A percentile compares a stretch with the other conserved stretches of the same genome.
phyloP scores from a whole-genome alignment of 2,797 vertebrate genomes.

The Poliocrania exsul region DNA sequence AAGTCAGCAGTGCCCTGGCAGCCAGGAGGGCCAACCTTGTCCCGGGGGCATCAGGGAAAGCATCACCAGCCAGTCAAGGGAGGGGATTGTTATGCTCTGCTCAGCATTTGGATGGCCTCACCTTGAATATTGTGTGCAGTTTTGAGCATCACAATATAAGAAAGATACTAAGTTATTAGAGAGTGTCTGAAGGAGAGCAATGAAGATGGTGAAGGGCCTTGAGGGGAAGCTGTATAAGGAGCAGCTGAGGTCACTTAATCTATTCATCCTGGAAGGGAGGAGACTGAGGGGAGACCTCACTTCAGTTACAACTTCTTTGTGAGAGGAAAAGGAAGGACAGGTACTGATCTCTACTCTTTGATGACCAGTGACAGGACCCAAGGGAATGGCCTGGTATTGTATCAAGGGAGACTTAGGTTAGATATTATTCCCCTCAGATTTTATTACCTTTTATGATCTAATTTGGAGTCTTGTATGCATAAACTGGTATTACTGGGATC shows the following conservation, averaged over 20 bases:
- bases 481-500: not conserved
- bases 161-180: not conserved
- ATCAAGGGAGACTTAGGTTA: not conserved
- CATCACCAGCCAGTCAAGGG: fast-evolving
- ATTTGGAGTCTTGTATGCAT: not conserved
- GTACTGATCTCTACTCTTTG: not conserved
- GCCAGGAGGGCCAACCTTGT: fast-evolving
- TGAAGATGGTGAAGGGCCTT: not conserved
- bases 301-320: not conserved
- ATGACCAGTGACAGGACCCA: not conserved
- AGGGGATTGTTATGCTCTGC: not conserved
- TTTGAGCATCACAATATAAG: not conserved
- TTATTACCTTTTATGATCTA: not conserved
- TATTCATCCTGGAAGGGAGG: not conserved
- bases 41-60: not conserved
- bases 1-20: not conserved
- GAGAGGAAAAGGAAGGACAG: not conserved
- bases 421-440: not conserved
- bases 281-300: not conserved
- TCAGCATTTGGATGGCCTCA: fast-evolving
- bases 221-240: fast-evolving
- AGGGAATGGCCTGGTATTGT: not conserved
- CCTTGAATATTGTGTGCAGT: no score
- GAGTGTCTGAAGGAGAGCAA: not conserved
- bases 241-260: not conserved